These are phyloP conservation scores for Scytalopus superciliaris DNA, from an alignment of 2,113 vertebrate genomes.

Conservation along the genomic window DNA sequence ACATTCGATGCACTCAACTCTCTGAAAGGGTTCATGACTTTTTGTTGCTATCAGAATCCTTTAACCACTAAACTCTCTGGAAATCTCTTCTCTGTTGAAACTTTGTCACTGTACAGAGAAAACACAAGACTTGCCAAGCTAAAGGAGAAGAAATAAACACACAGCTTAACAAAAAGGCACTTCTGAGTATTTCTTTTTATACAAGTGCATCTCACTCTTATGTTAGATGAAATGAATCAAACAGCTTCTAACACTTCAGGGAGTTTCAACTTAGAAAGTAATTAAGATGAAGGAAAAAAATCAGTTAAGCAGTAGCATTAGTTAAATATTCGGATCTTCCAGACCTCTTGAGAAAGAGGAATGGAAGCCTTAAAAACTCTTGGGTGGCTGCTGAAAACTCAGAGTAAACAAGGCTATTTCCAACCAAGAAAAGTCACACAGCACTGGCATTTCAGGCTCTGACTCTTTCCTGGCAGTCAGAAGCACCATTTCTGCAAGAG, in stretches of 20 bases:
- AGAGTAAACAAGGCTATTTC: background rate
- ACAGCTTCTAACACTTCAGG: background rate
- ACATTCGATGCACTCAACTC: accelerated
- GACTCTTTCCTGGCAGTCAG: background rate
- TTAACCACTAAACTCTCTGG: background rate
- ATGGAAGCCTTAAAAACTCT: background rate
- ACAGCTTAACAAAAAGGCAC: background rate
- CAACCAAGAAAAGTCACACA: background rate
- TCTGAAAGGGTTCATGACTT: background rate
- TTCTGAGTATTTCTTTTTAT: background rate
- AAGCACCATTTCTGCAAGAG: background rate
- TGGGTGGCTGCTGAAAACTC: background rate
- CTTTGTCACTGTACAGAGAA: background rate
- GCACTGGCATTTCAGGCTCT: background rate
- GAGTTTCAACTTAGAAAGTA: background rate
- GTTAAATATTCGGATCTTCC: background rate
- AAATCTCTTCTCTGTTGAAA: background rate
- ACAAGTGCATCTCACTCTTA: background rate
- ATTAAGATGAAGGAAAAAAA: background rate
- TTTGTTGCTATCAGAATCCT: background rate
- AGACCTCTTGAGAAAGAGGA: background rate
- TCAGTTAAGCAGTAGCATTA: background rate
- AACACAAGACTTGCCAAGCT: background rate
- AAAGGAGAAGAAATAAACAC: background rate
- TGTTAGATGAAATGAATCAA: background rate